Percentiles rank a stretch among this genome's conserved stretches.
These are phyloP conservation scores for Saturnia japonica DNA, from an alignment of 2,888 invertebrate genomes.

Conservation along the genomic window DNA sequence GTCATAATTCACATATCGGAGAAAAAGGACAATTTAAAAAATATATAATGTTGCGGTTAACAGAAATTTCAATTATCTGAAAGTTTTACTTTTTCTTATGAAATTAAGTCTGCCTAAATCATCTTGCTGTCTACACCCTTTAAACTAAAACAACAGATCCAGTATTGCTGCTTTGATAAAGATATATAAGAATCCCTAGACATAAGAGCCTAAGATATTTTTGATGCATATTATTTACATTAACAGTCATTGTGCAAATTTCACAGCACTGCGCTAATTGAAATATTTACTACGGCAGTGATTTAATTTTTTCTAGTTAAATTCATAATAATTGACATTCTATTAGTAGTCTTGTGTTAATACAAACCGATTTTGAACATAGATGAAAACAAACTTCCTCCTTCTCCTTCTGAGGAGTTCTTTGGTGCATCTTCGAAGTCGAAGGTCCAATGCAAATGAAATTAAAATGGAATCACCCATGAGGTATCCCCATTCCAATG, in stretches of 20 bases:
- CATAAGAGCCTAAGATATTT: too few species aligned
- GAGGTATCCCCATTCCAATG: too few species aligned
- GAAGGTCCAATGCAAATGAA: too few species aligned
- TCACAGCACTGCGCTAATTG: slow-evolving; percentile 6
- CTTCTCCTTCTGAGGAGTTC: too few species aligned
- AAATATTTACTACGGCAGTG: not conserved
- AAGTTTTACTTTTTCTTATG: not conserved
- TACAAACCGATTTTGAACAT: too few species aligned
- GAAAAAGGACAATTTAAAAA: not conserved
- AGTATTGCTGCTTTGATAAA: not conserved
- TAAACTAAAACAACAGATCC: not conserved
- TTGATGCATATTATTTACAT: not conserved
- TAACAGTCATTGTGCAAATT: slow-evolving; percentile 4
- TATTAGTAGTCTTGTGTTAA: slow-evolving; percentile 2
- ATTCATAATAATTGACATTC: slow-evolving; percentile 6
- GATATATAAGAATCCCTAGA: too few species aligned
- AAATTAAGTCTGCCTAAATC: not conserved
- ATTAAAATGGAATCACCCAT: too few species aligned
- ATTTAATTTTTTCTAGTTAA: not conserved
- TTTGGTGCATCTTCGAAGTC: too few species aligned
- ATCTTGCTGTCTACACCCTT: not conserved
- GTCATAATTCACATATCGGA: not conserved
- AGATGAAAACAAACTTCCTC: too few species aligned
- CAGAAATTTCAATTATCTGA: too few species aligned
- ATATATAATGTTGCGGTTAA: not conserved